Base-by-base conservation (phyloP, 2,888 invertebrate genomes). In the Drymonia ruficornis region DNA sequence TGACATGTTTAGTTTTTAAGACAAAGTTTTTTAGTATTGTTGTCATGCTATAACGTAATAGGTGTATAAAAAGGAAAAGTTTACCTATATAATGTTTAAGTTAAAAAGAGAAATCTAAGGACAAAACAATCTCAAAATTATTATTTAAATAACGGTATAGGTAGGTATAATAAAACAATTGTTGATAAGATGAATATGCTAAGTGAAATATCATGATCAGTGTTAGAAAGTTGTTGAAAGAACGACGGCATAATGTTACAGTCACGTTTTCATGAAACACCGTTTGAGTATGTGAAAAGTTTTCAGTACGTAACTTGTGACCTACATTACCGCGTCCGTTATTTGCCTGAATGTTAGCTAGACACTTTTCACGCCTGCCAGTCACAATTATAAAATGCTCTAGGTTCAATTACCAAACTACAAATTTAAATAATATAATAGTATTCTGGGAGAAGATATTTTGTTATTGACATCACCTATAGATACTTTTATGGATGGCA, bases 211-310 rank as follows among this genome's bases (percentile, higher is more conserved):
- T 63, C 55, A 61, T 49, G 53, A 55, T 42, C 49, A 12, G 43
- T 56, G 44, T 55, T 59, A 61, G 64, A 64, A 72, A 72, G 73
- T 70, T 50, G 46, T 23, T 28, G 19, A 28, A 45, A 18, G 50
- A 38, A 52, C 28, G 28, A 36, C 49, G 50, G 16, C 18, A 43
- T 72, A 59, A 70, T 57, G 44, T 31, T 50, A 44, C 43, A 46
- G 40, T 70, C 70, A 70, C 70, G 70, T 48, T 70, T 70, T 53
- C 29, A 40, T 15, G 16, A 48, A 50, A 9, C 38, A 40, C 11
- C 15, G 23, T 34, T 34, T 55, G n/a, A 13, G 40, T 44, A 4
- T 50, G 16, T 23, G 16, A 29, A 36, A 58, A 48, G 4, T 28
- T 48, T 63, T 61, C 52, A 58, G 57, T 47, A 50, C 40, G 34